These are phyloP conservation scores for Chloromyia formosa DNA, from an alignment of 2,888 invertebrate species.

Conservation along the genomic window DNA sequence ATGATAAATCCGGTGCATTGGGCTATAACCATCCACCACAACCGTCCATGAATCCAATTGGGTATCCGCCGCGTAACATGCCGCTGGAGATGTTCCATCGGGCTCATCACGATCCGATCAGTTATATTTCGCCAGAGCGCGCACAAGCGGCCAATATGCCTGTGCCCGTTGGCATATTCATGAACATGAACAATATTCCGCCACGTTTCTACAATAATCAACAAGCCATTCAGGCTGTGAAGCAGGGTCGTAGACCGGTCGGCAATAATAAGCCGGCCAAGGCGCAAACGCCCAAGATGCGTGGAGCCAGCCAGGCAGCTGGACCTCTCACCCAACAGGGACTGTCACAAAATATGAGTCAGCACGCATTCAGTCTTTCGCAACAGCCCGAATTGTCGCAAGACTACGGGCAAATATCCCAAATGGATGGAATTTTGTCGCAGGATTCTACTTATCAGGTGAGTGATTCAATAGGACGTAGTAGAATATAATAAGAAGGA, in stretches of 20 bases:
- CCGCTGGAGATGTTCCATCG: conserved; percentile 72
- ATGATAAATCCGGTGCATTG: conserved; percentile 75
- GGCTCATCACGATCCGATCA: conserved; percentile 85
- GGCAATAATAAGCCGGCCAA: conserved; percentile 51
- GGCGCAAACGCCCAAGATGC: conserved; percentile 47
- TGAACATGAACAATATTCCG: conserved; percentile 85
- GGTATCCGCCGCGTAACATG: conserved; percentile 53
- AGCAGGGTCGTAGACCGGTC: conserved; percentile 60
- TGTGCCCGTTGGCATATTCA: conserved; percentile 93
- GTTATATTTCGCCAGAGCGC: conserved; percentile 89
- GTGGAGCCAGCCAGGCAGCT: conserved; percentile 70
- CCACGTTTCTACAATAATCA: conserved; percentile 81
- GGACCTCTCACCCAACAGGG: conserved; percentile 77
- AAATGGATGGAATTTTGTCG: conserved; percentile 93
- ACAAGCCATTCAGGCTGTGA: conserved; percentile 68
- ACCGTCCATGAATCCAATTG: conserved; percentile 48
- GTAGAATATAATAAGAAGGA: no score
- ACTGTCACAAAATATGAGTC: conserved; percentile 78
- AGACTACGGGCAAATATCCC: conserved; percentile 70
- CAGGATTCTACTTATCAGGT: conserved; percentile 90
- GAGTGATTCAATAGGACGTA: no score
- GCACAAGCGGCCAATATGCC: conserved; percentile 81
- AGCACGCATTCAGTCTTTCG: conserved; percentile 73
- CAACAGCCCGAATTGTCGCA: conserved; percentile 68
- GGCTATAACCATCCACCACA: conserved; percentile 39